phyloP scores from a whole-genome alignment of 2,113 vertebrate species.

The Catagonus wagneri region DNA sequence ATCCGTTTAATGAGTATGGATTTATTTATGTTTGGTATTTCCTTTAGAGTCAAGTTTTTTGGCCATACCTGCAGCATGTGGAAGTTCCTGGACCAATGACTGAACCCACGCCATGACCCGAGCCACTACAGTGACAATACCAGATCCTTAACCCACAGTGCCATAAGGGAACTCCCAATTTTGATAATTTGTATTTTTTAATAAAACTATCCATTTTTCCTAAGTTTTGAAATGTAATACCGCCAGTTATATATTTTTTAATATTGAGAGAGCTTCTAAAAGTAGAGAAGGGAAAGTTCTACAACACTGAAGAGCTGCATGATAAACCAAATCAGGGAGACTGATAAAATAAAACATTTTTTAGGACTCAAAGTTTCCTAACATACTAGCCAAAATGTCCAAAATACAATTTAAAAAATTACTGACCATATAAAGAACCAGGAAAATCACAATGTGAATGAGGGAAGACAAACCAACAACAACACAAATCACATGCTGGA shows the following conservation, averaged over 20 bases:
- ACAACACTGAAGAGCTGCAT: conserved; percentile 30
- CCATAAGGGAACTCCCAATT: background rate
- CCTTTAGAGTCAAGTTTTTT: background rate
- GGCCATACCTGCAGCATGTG: too few relatives aligned
- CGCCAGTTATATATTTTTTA: background rate
- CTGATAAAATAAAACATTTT: background rate
- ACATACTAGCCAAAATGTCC: conserved; percentile 14
- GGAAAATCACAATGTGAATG: conserved; percentile 36
- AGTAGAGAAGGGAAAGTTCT: conserved; percentile 44
- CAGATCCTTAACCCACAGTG: too few relatives aligned
- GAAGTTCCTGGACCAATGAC: too few relatives aligned
- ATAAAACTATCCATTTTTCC: conserved; percentile 33
- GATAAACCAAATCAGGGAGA: conserved; percentile 40
- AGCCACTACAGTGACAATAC: too few relatives aligned
- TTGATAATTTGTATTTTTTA: conserved; percentile 33
- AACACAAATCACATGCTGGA: background rate
- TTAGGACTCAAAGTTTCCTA: background rate
- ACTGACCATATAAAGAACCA: conserved; percentile 13
- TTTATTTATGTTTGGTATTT: conserved; percentile 48
- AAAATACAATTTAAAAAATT: background rate
- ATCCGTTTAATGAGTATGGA: conserved; percentile 19
- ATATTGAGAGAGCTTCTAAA: conserved; percentile 44
- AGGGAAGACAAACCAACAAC: conserved; percentile 34
- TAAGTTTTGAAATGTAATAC: conserved; percentile 40
- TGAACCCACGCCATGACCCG: too few relatives aligned